Percentiles rank a stretch among this genome's conserved stretches.
Evolutionary conservation across 2,113 vertebrate genomes (phyloP).

Genomic region (Atractosteus spatula): DNA sequence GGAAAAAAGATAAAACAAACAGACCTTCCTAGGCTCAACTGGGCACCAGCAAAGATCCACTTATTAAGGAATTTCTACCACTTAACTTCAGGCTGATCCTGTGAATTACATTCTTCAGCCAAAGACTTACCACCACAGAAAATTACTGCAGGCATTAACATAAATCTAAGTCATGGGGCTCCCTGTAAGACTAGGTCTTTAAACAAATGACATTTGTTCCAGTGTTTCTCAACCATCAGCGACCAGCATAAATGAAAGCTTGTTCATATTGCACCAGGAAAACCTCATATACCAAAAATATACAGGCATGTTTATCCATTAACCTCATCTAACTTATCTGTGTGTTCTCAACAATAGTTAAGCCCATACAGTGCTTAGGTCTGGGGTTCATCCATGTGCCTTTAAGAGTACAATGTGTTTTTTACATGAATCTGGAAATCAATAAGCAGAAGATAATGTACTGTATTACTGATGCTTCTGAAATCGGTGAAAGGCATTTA

Average conservation of each 20-base stretch:
- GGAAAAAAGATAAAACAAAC: background rate
- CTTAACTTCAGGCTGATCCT: slow-evolving; percentile 16
- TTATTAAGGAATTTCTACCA: background rate
- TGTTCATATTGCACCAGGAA: slow-evolving; percentile 9
- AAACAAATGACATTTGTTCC: slow-evolving; percentile 52
- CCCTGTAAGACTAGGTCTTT: slow-evolving; percentile 50
- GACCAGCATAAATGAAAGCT: slow-evolving; percentile 10
- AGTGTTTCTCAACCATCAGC: slow-evolving; percentile 7
- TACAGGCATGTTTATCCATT: no score
- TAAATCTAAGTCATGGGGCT: slow-evolving; percentile 67
- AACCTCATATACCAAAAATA: background rate
- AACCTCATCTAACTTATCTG: no score
- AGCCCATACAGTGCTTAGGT: no score
- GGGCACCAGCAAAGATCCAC: background rate
- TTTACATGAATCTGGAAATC: no score
- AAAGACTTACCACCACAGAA: slow-evolving; percentile 16
- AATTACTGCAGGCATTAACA: slow-evolving; percentile 33
- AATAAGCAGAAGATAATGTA: no score
- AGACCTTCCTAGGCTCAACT: background rate
- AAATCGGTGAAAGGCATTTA: no score
- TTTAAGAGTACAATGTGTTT: no score
- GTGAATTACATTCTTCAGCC: slow-evolving; percentile 29
- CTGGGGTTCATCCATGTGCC: no score
- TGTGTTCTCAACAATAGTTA: no score
- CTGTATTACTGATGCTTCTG: no score